phyloP scores from a whole-genome alignment of 2,888 invertebrate genomes.

The Xestia xanthographa region DNA sequence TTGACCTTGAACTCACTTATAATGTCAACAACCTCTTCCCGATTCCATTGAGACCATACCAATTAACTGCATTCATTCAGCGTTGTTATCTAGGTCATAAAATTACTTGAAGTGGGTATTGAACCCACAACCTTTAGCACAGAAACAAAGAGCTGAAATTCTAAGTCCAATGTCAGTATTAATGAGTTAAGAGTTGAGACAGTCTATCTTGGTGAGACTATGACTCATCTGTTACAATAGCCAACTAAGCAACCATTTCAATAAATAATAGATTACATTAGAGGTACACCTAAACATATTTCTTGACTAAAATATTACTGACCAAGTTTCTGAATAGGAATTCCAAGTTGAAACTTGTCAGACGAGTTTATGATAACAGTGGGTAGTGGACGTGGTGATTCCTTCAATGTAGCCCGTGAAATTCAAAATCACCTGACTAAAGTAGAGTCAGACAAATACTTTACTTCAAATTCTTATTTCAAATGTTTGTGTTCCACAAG shows the following conservation, averaged over 20 bases:
- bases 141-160: background rate
- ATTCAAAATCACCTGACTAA: background rate
- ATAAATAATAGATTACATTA: background rate
- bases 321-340: background rate
- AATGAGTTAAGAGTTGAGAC: background rate
- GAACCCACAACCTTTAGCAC: background rate
- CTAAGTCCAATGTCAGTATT: background rate
- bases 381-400: background rate
- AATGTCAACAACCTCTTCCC: background rate
- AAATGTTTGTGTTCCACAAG: conserved; percentile 61
- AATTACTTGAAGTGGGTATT: background rate
- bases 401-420: background rate
- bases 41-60: background rate
- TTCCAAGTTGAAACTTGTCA: background rate
- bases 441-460: background rate
- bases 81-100: background rate
- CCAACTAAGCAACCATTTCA: background rate
- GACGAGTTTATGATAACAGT: background rate
- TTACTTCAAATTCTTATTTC: background rate
- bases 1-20: background rate
- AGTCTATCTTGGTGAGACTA: background rate
- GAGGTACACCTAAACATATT: background rate
- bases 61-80: background rate
- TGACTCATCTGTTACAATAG: background rate
- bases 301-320: background rate